phyloP scores from a whole-genome alignment of 2,797 vertebrate genomes.

The Poecilia wingei region DNA sequence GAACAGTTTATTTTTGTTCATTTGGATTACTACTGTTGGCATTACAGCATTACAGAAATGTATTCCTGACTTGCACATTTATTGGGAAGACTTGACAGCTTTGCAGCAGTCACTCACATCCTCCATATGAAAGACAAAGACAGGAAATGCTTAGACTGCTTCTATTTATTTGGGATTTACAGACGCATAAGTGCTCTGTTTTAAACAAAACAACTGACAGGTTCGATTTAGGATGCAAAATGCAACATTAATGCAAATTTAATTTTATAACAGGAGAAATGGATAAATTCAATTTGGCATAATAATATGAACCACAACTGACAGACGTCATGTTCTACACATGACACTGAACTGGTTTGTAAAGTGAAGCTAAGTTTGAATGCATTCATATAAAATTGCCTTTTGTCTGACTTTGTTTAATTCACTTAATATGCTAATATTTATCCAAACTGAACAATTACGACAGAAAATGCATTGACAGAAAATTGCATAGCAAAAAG shows the following conservation, averaged over 20 bases:
- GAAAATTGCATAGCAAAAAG: background rate
- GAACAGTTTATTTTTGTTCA: background rate
- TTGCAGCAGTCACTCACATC: background rate
- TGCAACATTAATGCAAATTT: background rate
- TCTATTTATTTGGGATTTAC: background rate
- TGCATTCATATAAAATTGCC: too few species aligned
- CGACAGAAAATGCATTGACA: too few species aligned
- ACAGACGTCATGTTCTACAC: background rate
- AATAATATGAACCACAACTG: background rate
- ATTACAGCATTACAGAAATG: background rate
- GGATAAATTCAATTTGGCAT: rapidly evolving
- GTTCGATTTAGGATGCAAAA: background rate
- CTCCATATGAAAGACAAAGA: background rate
- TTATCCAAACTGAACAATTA: background rate
- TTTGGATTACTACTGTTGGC: background rate
- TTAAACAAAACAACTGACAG: background rate
- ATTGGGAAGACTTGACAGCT: background rate
- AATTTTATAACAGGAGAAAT: background rate
- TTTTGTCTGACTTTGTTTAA: background rate
- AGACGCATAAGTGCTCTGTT: background rate
- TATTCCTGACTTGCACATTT: background rate
- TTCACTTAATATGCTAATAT: background rate
- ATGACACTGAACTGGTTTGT: too few species aligned
- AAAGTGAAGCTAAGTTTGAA: too few species aligned
- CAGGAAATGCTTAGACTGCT: background rate